Conservation (phyloP, 2,113 vertebrate genomes). For the Tragelaphus buxtoni region DNA sequence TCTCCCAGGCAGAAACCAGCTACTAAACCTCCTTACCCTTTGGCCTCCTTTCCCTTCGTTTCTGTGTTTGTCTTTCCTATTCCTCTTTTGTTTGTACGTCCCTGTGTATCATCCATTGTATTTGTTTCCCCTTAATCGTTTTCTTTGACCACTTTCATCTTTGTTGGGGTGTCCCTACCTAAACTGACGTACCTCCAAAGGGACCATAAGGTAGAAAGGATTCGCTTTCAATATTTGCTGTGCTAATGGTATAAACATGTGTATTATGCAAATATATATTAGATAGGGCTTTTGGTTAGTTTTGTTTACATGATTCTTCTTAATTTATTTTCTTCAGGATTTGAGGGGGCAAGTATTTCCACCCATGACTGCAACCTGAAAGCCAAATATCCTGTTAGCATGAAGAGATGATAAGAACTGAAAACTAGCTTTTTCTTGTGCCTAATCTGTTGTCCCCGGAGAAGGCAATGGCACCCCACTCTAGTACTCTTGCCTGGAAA, state of each 20-base stretch:
- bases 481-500: too few relatives aligned
- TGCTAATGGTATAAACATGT: neutral
- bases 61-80: neutral
- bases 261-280: neutral
- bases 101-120: neutral
- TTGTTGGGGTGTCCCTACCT: neutral
- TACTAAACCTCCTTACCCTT: neutral
- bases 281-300: neutral
- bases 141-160: neutral
- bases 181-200: neutral
- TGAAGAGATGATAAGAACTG: neutral
- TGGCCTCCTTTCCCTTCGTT: neutral
- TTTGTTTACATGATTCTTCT: neutral
- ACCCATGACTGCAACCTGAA: neutral
- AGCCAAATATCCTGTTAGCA: neutral
- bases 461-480: too few relatives aligned
- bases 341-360: neutral
- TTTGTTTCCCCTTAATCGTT: neutral
- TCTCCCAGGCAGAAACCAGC: neutral
- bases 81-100: neutral
- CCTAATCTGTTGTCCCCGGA: neutral
- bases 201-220: neutral
- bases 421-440: neutral
- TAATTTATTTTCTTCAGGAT: conserved; percentile 33
- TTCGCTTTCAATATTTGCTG: neutral